These are phyloP conservation scores for Apis laboriosa DNA, from an alignment of 1,140 invertebrate genomes.

Conservation along the genomic window DNA sequence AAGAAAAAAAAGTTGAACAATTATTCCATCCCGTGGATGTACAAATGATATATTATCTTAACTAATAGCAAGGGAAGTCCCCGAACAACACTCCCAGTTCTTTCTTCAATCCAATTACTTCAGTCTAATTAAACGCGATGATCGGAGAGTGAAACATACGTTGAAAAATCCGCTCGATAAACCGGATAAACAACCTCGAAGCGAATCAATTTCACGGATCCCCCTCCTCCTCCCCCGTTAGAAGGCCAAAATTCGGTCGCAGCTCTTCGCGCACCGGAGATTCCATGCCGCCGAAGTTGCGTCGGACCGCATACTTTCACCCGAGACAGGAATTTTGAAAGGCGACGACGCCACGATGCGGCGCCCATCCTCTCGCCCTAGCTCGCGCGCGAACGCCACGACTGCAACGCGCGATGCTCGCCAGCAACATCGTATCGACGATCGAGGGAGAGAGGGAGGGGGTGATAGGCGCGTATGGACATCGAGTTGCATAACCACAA, in stretches of 20 bases:
- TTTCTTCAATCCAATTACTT: background rate
- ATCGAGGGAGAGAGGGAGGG: conserved; percentile 27
- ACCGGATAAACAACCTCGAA: too few species aligned
- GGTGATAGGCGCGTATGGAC: conserved; percentile 47
- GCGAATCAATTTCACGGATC: too few species aligned
- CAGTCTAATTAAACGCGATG: background rate
- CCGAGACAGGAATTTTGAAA: background rate
- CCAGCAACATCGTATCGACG: conserved; percentile 11
- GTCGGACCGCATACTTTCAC: conserved; percentile 13
- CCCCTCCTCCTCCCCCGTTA: too few species aligned
- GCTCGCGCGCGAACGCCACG: background rate
- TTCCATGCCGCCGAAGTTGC: background rate
- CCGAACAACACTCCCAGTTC: background rate
- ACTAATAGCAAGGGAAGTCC: too few species aligned
- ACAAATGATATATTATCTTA: background rate
- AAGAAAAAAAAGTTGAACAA: too few species aligned
- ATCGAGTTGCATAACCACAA: conserved; percentile 62
- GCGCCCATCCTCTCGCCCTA: background rate
- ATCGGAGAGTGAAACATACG: background rate
- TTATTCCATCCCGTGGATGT: background rate
- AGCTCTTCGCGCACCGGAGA: background rate
- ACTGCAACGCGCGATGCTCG: too few species aligned
- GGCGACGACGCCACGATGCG: background rate
- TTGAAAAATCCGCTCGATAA: background rate
- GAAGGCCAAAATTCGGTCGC: background rate